These are phyloP conservation scores for Petaurus breviceps DNA, from an alignment of 2,113 vertebrate species.

Conservation along the genomic window DNA sequence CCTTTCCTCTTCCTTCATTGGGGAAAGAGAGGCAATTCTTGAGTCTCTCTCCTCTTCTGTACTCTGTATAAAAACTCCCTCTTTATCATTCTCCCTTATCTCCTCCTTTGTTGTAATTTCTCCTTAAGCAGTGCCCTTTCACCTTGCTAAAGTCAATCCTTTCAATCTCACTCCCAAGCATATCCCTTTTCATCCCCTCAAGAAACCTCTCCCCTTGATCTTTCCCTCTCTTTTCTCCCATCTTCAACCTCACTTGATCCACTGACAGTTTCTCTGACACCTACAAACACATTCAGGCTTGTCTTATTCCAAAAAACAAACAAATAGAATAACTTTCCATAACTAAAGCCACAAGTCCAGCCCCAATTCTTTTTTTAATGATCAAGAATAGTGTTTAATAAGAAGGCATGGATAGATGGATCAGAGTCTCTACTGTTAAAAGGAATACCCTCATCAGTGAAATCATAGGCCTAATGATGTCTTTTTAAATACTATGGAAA, in stretches of 20 bases:
- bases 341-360: not conserved
- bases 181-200: not conserved
- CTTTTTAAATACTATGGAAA: not conserved
- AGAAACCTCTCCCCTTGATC: not conserved
- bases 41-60: not conserved
- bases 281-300: not conserved
- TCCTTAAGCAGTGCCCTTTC: not conserved
- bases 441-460: not conserved
- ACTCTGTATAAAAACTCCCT: not conserved
- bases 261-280: not conserved
- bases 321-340: not conserved
- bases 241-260: not conserved
- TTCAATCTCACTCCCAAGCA: not conserved
- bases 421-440: not conserved
- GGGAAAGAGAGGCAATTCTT: not conserved
- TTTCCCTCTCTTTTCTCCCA: not conserved
- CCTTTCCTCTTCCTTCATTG: not conserved
- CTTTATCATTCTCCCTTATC: not conserved
- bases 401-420: not conserved
- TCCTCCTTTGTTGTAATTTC: not conserved
- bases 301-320: not conserved
- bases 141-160: not conserved
- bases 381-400: not conserved
- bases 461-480: not conserved
- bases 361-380: not conserved